Base-by-base conservation (phyloP, 2,797 vertebrate species). In the Sebastes miniatus region DNA sequence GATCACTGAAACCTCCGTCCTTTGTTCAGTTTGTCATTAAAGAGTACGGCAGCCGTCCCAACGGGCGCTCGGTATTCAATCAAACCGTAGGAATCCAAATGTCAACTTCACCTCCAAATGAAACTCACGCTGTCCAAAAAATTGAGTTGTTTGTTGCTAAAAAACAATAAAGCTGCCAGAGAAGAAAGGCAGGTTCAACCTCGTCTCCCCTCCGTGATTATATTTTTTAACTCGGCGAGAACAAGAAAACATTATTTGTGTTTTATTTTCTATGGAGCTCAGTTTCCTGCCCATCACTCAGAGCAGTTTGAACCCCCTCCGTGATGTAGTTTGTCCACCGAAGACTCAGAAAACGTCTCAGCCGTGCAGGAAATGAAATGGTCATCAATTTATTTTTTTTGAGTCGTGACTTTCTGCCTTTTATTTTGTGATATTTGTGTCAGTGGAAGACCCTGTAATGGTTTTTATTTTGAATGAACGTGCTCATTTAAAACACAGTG, bases 21-120 rank as follows among this genome's bases (percentile, higher is more conserved):
- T 83, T 80, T 84, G 36, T 73, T 84, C 73, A 59, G 77, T 77
- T 76, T 83, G 73, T 71, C 72, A 83, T 79, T 84, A 76, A 80
- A 80, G 68, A 62, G 50, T 25, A 54, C 1, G 27, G 47, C 72
- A 73, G 70, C 65, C 65, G 76, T 76, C 83, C 29, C 39, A 12
- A 54, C 24, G 2, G 54, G n/a, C 22, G 34, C 52, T 63, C 16
- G 7, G 32, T 66, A 69, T 85, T 90, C 80, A 89, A 52, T 83
- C 75, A 83, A 75, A 77, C 24, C 4, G 20, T 18, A 65, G 63
- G 69, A 31, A 68, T 80, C 70, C 59, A 81, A 85, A 81, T 52
- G 67, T 75, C 83, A 86, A 78, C 85, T 71, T 84, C 67, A 80
- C 73, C 67, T 73, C 36, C 71, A 82, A 87, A 77, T 83, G 59